These are phyloP conservation scores for Drosophila pandora DNA, from an alignment of 1,140 invertebrate species.

Conservation along the genomic window DNA sequence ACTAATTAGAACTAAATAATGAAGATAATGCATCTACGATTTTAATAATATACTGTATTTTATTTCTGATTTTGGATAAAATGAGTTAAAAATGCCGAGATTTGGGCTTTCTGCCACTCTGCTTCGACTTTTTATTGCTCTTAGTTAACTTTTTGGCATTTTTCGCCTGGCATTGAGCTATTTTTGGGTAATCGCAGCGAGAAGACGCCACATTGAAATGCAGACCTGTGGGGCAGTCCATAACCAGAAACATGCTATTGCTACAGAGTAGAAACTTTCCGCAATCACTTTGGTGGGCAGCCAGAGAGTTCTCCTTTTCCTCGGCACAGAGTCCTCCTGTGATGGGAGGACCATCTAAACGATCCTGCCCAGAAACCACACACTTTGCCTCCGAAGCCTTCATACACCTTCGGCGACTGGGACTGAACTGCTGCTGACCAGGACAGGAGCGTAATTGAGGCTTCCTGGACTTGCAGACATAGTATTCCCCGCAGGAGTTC, in stretches of 20 bases:
- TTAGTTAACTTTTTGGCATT: constrained; percentile 30
- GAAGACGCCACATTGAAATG: constrained; percentile 60
- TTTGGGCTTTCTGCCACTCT: constrained; percentile 8
- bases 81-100: constrained; percentile 11
- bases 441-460: constrained; percentile 50
- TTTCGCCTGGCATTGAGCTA: constrained; percentile 57
- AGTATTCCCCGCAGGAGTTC: constrained; percentile 65
- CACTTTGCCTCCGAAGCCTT: constrained; percentile 56
- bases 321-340: constrained; percentile 56
- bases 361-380: neutral
- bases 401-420: constrained; percentile 51
- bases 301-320: constrained; percentile 52
- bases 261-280: constrained; percentile 69
- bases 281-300: constrained; percentile 58
- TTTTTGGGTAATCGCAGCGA: constrained; percentile 72
- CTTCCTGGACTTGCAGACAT: constrained; percentile 51
- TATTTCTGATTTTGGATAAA: neutral
- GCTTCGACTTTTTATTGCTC: constrained; percentile 25
- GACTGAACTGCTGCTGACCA: constrained; percentile 58
- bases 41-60: constrained; percentile 14
- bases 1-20: neutral
- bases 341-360: constrained; percentile 21
- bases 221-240: constrained; percentile 70
- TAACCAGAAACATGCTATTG: constrained; percentile 61
- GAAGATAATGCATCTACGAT: neutral